phyloP scores from a whole-genome alignment of 1,140 invertebrate genomes.

The Nephila pilipes region DNA sequence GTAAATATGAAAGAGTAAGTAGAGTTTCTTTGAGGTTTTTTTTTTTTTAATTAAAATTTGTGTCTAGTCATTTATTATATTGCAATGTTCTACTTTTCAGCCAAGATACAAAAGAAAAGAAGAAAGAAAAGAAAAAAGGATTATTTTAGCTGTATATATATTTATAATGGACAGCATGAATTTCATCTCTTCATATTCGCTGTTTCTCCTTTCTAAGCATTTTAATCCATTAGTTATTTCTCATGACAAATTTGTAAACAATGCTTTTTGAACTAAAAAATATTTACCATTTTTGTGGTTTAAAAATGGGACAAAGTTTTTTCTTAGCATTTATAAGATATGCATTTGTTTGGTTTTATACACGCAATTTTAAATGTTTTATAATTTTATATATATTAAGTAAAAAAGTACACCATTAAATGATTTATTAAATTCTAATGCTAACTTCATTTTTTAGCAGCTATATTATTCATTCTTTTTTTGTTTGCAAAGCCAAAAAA shows the following conservation, averaged over 20 bases:
- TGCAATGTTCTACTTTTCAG: slow-evolving; percentile 25
- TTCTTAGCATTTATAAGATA: neutral
- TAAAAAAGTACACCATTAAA: neutral
- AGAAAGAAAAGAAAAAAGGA: slow-evolving; percentile 75
- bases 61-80: neutral
- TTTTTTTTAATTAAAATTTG: neutral
- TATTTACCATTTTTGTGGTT: neutral
- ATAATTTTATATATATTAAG: neutral
- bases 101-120: slow-evolving; percentile 71
- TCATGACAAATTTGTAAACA: slow-evolving; percentile 36
- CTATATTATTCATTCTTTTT: no score
- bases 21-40: neutral
- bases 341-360: slow-evolving; percentile 1
- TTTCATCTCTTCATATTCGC: slow-evolving; percentile 17
- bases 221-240: slow-evolving; percentile 28
- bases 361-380: neutral
- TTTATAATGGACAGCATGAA: slow-evolving; percentile 18
- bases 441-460: neutral
- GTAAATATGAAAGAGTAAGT: slow-evolving; percentile 74
- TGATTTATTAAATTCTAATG: neutral
- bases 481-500: no score
- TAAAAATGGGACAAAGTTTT: neutral
- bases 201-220: slow-evolving; percentile 38
- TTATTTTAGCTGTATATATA: slow-evolving; percentile 69
- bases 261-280: slow-evolving; percentile 29